These are phyloP conservation scores for Hafferia zeledoni DNA, from an alignment of 2,797 vertebrate genomes.

Conservation along the genomic window DNA sequence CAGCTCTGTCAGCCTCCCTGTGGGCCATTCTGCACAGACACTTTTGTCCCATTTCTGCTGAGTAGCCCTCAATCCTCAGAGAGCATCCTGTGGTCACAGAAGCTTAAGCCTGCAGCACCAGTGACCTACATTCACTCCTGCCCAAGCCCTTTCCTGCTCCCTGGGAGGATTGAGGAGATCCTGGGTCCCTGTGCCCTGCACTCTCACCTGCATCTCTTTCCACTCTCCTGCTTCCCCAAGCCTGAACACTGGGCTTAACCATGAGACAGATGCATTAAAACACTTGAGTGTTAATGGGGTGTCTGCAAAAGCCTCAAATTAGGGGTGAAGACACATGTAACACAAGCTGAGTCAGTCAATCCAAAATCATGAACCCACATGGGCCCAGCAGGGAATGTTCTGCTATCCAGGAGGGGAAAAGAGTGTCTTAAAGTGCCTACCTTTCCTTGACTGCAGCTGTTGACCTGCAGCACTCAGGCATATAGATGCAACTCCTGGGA, in stretches of 20 bases:
- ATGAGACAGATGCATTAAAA: neutral
- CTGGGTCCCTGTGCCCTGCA: neutral
- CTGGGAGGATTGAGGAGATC: neutral
- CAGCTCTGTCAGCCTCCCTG: neutral
- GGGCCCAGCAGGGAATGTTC: neutral
- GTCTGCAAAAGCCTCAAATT: neutral
- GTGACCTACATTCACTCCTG: neutral
- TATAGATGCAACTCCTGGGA: neutral
- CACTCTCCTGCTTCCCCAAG: neutral
- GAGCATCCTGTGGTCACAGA: neutral
- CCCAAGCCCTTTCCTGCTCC: neutral
- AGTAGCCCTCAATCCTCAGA: fast-evolving
- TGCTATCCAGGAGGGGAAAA: neutral
- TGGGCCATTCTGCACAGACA: neutral
- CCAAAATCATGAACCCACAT: neutral
- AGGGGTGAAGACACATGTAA: neutral
- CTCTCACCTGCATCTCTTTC: neutral
- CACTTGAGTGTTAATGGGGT: neutral
- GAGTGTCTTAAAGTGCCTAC: neutral
- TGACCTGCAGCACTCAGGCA: neutral
- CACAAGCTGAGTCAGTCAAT: neutral
- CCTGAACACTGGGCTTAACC: neutral
- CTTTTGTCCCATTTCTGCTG: neutral
- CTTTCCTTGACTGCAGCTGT: neutral
- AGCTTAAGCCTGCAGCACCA: neutral